Percentiles rank a stretch among this genome's conserved stretches.
phyloP scores from a whole-genome alignment of 2,113 vertebrate genomes.

The Laticauda laticaudata region DNA sequence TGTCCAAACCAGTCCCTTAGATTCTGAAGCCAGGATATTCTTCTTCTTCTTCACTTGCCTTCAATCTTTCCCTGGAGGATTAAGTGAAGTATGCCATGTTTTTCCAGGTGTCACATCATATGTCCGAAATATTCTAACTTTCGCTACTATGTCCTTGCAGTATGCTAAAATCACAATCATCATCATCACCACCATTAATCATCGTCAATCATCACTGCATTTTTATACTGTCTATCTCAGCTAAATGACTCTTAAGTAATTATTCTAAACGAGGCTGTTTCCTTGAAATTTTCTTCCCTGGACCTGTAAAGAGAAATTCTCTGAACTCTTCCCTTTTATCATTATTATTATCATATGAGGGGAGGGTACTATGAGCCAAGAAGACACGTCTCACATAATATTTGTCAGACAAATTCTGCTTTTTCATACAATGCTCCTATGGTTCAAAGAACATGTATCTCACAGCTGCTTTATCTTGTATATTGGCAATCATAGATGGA shows the following conservation, averaged over 20 bases:
- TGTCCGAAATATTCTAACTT: too few relatives aligned
- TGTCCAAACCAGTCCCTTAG: too few relatives aligned
- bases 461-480: constrained; percentile 29
- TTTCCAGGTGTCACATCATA: too few relatives aligned
- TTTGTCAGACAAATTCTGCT: constrained; percentile 40
- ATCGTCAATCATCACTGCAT: not conserved
- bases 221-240: not conserved
- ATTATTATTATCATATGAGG: not conserved
- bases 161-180: not conserved
- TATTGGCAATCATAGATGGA: constrained; percentile 14
- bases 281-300: not conserved
- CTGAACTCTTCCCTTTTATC: not conserved
- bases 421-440: constrained; percentile 30
- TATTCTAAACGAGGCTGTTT: constrained; percentile 29
- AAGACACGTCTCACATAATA: constrained; percentile 34
- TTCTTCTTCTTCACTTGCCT: too few relatives aligned
- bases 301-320: constrained; percentile 2
- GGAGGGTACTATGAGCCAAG: constrained; percentile 31
- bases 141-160: not conserved
- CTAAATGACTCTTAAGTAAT: not conserved
- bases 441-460: constrained; percentile 44
- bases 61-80: too few relatives aligned
- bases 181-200: not conserved
- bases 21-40: too few relatives aligned
- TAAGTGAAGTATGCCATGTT: too few relatives aligned